A percentile compares a stretch with the other conserved stretches of the same genome.
Evolutionary conservation across 64 coral and sea anemone genomes (phyloP).

Genomic region (Montipora cactus): DNA sequence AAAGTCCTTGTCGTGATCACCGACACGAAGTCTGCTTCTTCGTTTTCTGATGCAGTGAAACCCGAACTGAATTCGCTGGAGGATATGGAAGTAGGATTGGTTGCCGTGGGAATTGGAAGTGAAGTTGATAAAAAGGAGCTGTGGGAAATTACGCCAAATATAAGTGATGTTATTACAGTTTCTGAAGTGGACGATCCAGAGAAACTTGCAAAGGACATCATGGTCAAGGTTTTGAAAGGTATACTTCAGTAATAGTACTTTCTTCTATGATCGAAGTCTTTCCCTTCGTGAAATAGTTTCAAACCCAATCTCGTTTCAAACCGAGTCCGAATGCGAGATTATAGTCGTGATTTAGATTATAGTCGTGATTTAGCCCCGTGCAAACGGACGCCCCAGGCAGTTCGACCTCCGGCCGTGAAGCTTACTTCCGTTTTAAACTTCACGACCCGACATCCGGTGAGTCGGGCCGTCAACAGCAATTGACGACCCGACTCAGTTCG

Average conservation of each 20-base stretch:
- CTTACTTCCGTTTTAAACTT: too few relatives aligned
- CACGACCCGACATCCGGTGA: too few relatives aligned
- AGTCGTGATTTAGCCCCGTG: too few relatives aligned
- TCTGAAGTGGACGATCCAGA: slow-evolving; percentile 28
- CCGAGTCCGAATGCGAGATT: too few relatives aligned
- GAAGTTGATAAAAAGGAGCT: slow-evolving; percentile 60
- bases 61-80: slow-evolving; percentile 36
- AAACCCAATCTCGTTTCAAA: not conserved
- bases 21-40: slow-evolving; percentile 58
- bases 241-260: not conserved
- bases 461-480: too few relatives aligned
- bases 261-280: not conserved
- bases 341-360: too few relatives aligned
- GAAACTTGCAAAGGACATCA: slow-evolving; percentile 48
- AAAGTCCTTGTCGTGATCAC: slow-evolving; percentile 79
- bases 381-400: too few relatives aligned
- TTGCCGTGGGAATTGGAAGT: slow-evolving; percentile 67
- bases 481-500: too few relatives aligned
- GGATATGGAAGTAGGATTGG: slow-evolving; percentile 55
- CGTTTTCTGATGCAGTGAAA: slow-evolving; percentile 15
- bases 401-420: too few relatives aligned
- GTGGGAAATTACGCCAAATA: slow-evolving; percentile 31
- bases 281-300: not conserved
- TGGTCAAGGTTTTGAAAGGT: slow-evolving; percentile 55
- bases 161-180: slow-evolving; percentile 45